These are phyloP conservation scores for Micronycteris hirsuta DNA, from an alignment of 2,113 vertebrate species.

Conservation along the genomic window DNA sequence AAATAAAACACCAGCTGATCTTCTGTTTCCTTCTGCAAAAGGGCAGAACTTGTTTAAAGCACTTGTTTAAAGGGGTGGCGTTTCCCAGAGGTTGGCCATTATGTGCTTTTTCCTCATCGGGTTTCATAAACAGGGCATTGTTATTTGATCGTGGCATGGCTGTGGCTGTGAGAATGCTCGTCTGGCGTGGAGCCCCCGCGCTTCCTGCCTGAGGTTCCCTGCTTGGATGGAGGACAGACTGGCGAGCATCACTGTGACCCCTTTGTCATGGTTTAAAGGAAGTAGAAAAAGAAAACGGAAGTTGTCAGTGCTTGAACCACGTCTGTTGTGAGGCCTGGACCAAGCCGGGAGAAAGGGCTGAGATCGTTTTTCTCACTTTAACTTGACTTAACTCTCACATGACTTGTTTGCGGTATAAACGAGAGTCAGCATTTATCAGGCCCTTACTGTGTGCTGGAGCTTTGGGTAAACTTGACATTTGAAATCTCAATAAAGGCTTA, in stretches of 20 bases:
- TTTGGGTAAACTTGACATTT: neutral
- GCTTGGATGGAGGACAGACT: neutral
- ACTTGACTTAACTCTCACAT: no score
- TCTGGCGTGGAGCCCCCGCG: neutral
- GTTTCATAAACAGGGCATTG: constrained; percentile 56
- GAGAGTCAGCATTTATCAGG: neutral
- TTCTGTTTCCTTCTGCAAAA: constrained; percentile 27
- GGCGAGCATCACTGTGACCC: neutral
- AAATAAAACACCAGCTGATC: constrained; percentile 21
- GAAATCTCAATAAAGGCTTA: neutral
- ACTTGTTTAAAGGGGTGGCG: neutral
- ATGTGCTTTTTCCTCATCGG: neutral
- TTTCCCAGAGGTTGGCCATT: neutral
- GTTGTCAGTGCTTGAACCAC: neutral
- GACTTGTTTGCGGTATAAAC: neutral
- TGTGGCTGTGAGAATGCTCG: neutral
- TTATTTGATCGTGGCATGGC: neutral
- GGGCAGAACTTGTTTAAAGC: neutral
- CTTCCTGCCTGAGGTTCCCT: neutral
- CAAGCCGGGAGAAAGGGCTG: neutral
- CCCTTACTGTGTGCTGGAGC: accelerated
- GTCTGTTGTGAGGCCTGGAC: neutral
- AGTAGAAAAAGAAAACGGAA: constrained; percentile 34
- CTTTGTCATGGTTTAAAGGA: constrained; percentile 18
- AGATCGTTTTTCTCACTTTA: neutral